Evolutionary conservation across 2,113 vertebrate genomes (phyloP).

Genomic region (Heliornis fulica): DNA sequence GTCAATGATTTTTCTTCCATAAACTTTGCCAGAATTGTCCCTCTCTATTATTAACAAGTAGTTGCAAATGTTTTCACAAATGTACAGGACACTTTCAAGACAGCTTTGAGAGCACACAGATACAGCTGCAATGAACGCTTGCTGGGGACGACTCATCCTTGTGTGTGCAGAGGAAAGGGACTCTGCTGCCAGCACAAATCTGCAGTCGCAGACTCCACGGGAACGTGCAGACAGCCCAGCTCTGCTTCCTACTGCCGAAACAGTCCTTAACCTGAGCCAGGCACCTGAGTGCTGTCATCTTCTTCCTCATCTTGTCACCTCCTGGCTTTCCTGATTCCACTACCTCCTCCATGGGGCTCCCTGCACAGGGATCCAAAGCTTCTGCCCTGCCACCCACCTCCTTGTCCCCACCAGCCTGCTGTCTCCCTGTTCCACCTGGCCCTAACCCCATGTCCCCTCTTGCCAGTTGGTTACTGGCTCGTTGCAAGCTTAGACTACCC

Average conservation of each 20-base stretch:
- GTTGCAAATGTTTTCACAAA: neutral
- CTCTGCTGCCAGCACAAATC: neutral
- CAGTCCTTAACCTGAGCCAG: accelerated
- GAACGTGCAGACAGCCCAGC: neutral
- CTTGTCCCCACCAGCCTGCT: too few species aligned
- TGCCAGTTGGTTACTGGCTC: neutral
- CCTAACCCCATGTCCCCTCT: neutral
- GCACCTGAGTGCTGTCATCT: neutral
- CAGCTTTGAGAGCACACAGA: neutral
- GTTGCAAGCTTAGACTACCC: neutral
- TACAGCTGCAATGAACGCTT: neutral
- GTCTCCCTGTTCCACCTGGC: neutral
- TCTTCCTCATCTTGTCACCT: neutral
- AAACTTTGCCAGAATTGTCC: neutral
- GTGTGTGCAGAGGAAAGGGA: neutral
- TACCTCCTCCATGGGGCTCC: neutral
- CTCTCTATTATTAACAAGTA: neutral
- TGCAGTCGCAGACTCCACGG: neutral
- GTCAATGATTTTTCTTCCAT: neutral
- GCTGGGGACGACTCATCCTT: neutral
- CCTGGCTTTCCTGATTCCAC: neutral
- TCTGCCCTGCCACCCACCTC: neutral
- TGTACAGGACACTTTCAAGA: neutral
- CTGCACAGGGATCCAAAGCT: neutral
- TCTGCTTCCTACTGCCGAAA: neutral